Evolutionary conservation across 2,888 invertebrate species (phyloP), one percentile per base, ranked within the genome.

Genomic region (Philopedon plagiatum): DNA sequence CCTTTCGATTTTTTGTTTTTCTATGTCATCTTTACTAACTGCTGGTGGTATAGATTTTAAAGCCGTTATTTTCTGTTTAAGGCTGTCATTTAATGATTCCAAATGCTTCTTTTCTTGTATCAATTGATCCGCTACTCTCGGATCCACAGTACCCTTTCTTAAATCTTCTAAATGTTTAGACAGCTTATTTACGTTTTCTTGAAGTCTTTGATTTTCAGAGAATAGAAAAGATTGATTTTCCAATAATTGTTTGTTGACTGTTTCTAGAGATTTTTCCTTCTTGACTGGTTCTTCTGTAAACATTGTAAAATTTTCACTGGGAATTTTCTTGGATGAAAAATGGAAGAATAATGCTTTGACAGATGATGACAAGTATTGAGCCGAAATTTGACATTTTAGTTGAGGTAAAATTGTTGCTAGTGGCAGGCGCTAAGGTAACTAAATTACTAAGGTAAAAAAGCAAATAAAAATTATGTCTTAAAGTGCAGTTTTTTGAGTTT

Each of bases 151-250:
- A 9, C 75, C 71, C 49, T 58, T 71, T 32, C 71, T 68, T 3
- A 78, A 15, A 5, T 75, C 71, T 23, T 78, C 77, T 54, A 79
- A 44, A 65, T 79, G 75, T 9, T 71, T 71, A 1, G 78, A 76
- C 11, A 79, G 65, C 49, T 73, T 75, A 5, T 51, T 41, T 2
- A 79, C 75, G 19, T 79, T 74, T 39, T 78, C 66, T 57, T 79
- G 78, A 13, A 79, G 70, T 67, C 75, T 77, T 71, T 76, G 67
- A 49, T 79, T 79, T 68, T 79, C 79, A 11, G 70, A 64, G 21
- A 73, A 76, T 5, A 79, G 75, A 57, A 76, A 77, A 21, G 78
- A 73, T 46, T 78, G 78, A 58, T 78, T 79, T 64, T 78, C 75
- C 19, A 78, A 37, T 13, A 78, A 54, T 41, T 78, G 77, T 46